Conservation (phyloP, 2,888 invertebrate genomes). For the Cheilosia grossa region DNA sequence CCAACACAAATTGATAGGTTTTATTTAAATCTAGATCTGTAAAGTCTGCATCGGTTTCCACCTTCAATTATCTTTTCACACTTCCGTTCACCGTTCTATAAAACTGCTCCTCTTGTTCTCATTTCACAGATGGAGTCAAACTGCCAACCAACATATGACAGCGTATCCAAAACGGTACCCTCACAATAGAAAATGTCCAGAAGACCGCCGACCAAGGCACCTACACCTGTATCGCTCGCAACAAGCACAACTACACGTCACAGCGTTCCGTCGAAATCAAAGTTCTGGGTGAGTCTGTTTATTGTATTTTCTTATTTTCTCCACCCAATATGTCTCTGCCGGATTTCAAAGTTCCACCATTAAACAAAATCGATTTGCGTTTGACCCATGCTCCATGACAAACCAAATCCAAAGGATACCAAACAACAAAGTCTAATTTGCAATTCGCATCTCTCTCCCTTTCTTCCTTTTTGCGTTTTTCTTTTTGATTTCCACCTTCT, state of each 20-base stretch:
- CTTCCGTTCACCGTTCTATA: not conserved
- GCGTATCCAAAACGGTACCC: conserved; percentile 92
- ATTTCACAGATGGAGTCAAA: conserved; percentile 87
- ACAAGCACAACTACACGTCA: conserved; percentile 91
- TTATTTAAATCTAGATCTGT: too few species aligned
- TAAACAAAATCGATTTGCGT: conserved; percentile 3
- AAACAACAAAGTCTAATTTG: conserved; percentile 16
- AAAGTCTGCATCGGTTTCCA: too few species aligned
- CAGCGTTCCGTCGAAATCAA: conserved; percentile 89
- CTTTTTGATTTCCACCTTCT: conserved; percentile 12
- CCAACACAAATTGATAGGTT: too few species aligned
- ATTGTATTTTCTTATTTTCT: too few species aligned
- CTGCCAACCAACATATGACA: conserved; percentile 94
- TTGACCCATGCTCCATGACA: not conserved
- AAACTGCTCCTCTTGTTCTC: not conserved
- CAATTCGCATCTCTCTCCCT: conserved; percentile 14
- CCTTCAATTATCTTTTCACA: not conserved
- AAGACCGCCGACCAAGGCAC: conserved; percentile 93
- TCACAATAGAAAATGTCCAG: conserved; percentile 93
- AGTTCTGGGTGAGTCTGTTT: conserved; percentile 86
- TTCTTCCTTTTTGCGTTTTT: conserved; percentile 26
- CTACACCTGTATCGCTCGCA: conserved; percentile 94
- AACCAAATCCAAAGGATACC: conserved; percentile 1
- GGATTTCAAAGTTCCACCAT: not conserved
- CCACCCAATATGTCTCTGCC: too few species aligned